Percentiles rank a stretch among this genome's conserved stretches.
These are phyloP conservation scores for Ceratosolen fusciceps DNA, from an alignment of 1,140 invertebrate species.

Conservation along the genomic window DNA sequence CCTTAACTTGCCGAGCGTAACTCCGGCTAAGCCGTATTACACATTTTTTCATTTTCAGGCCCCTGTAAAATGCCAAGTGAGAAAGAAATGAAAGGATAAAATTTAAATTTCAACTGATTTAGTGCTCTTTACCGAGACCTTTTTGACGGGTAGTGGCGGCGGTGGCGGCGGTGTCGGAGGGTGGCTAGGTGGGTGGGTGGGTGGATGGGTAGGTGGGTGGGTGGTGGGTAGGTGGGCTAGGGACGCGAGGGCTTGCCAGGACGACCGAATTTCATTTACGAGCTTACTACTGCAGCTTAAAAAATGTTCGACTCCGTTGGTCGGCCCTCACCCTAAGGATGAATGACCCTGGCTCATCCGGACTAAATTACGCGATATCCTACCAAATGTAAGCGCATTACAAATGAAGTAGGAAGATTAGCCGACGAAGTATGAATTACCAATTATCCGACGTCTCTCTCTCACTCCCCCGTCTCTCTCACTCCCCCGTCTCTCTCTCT, in stretches of 20 bases:
- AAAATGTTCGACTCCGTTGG: not conserved
- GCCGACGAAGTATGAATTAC: not conserved
- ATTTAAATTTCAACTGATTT: conserved; percentile 41
- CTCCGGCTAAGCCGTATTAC: not conserved
- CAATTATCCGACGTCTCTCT: not conserved
- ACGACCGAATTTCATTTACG: conserved; percentile 39
- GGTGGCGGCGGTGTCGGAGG: too few species aligned
- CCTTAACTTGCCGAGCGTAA: not conserved
- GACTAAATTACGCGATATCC: too few species aligned
- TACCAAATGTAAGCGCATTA: too few species aligned
- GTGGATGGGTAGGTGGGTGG: too few species aligned
- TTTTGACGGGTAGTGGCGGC: too few species aligned
- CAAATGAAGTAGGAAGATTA: too few species aligned
- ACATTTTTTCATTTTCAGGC: not conserved
- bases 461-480: too few species aligned
- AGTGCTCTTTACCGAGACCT: conserved; percentile 18
- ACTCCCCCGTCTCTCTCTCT: too few species aligned
- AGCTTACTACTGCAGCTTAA: not conserved
- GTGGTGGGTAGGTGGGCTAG: too few species aligned
- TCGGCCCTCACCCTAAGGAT: not conserved
- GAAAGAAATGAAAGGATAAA: conserved; percentile 25
- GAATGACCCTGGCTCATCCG: not conserved
- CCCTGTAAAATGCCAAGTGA: conserved; percentile 13
- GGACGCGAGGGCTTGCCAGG: too few species aligned
- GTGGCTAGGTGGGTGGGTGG: too few species aligned